A percentile compares a stretch with the other conserved stretches of the same genome.
Conservation (phyloP, 1,140 invertebrate genomes). For the Anastrepha ludens region DNA sequence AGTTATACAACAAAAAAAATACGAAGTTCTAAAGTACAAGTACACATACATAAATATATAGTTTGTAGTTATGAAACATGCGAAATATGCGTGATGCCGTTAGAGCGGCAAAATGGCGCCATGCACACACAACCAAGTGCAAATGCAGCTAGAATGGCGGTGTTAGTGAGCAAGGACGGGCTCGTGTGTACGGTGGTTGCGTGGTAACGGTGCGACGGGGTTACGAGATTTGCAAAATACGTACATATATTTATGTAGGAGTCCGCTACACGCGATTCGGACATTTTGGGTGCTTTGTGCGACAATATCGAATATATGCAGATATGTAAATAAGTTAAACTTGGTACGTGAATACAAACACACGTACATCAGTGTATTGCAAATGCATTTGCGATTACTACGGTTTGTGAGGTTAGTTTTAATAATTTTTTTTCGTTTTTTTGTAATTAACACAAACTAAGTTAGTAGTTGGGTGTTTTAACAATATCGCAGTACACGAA, state of each 20-base stretch:
- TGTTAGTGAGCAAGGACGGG: background rate
- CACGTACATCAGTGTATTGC: slow-evolving; percentile 21
- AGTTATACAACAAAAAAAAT: background rate
- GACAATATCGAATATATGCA: slow-evolving; percentile 14
- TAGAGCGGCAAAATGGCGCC: slow-evolving; percentile 5
- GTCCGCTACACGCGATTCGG: slow-evolving; percentile 44
- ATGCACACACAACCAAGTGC: slow-evolving; percentile 47
- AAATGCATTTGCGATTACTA: slow-evolving; percentile 35
- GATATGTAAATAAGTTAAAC: background rate
- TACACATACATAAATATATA: slow-evolving; percentile 27
- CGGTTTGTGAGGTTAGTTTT: slow-evolving; percentile 50
- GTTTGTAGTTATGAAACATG: slow-evolving; percentile 31
- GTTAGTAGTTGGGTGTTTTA: background rate
- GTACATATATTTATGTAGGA: background rate
- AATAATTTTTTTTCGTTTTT: slow-evolving; percentile 55
- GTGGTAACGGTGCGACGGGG: slow-evolving; percentile 31
- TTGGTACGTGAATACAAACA: slow-evolving; percentile 10
- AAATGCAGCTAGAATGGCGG: slow-evolving; percentile 29
- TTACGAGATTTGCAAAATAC: slow-evolving; percentile 40
- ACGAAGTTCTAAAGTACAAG: background rate
- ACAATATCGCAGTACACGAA: slow-evolving; percentile 48
- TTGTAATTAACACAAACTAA: slow-evolving; percentile 73
- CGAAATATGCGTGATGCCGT: slow-evolving; percentile 30
- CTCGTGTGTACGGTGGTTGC: slow-evolving; percentile 28
- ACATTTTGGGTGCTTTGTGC: slow-evolving; percentile 34